Evolutionary conservation across 1,140 invertebrate genomes (phyloP), one percentile per base, ranked within the genome.

Genomic region (Drosophila hydei): DNA sequence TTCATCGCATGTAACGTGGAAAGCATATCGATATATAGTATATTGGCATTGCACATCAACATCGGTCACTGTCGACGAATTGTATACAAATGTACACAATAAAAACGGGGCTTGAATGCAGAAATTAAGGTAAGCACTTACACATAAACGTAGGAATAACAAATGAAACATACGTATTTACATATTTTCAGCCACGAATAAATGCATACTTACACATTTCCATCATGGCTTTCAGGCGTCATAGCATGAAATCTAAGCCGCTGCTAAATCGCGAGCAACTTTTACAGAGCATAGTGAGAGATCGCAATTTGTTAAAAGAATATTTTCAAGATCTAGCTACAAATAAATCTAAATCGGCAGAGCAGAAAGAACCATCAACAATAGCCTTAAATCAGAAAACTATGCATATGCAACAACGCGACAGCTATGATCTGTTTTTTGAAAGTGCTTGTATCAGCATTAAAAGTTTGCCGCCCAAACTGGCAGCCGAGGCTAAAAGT

Each of bases 341-440:
- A n/a, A 42, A 14, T 23, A 14, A 56, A 5, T 9, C 61, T 4
- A 30, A 40, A 9, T n/a, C 54, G 3, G 0, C 5, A 7, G n/a
- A 6, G 6, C 36, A 16, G 9, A 58, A 50, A 16, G 36, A 36
- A 23, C 7, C 27, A 16, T 5, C 48, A 0, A 16, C 9, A 1
- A 18, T 33, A 14, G 11, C 11, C 3, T 5, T 21, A 23, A 5
- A 56, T 11, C 8, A 23, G 1, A 43, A 23, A 5, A 3, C 18
- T 21, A 12, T 14, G 7, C 9, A 21, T 19, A n/a, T 59, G 5
- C 30, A 12, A n/a, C 74, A 76, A 12, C 58, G 78, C 1, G 64
- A 81, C 25, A 88, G 83, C 59, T 90, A 88, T 40, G 88, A 90
- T 23, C 55, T 90, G 42, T 90, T 90, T 36, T 90, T 90, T 4